phyloP scores from a whole-genome alignment of 2,888 invertebrate species.

The Morpho achilles region DNA sequence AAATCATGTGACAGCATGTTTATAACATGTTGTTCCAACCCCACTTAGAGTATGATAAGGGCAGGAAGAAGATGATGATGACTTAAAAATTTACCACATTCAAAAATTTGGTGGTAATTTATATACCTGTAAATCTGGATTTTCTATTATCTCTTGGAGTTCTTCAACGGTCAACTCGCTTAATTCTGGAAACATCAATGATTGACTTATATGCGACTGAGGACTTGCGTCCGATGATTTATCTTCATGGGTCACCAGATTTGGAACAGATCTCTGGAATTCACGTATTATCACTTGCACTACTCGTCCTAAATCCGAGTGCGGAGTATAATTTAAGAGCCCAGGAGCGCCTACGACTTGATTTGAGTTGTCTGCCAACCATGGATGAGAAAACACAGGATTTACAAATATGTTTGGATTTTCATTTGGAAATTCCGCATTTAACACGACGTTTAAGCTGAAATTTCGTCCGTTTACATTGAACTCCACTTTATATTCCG shows the following conservation, averaged over 20 bases:
- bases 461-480: constrained; percentile 82
- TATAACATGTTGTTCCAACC: no score
- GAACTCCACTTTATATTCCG: constrained; percentile 86
- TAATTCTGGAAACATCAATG: constrained; percentile 59
- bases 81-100: no score
- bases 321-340: constrained; percentile 85
- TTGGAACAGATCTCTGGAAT: constrained; percentile 79
- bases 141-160: constrained; percentile 83
- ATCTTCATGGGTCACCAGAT: constrained; percentile 66
- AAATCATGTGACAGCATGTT: no score
- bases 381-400: constrained; percentile 84
- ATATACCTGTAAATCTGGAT: constrained; percentile 81
- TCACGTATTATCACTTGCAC: constrained; percentile 90
- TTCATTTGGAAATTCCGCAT: constrained; percentile 86
- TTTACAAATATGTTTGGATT: constrained; percentile 84
- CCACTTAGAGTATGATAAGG: no score
- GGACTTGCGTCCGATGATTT: constrained; percentile 53
- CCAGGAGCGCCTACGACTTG: constrained; percentile 87
- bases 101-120: neutral
- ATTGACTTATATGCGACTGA: constrained; percentile 46
- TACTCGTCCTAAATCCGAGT: constrained; percentile 86
- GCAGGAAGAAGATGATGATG: no score
- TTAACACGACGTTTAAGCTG: constrained; percentile 82
- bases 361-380: constrained; percentile 83
- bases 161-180: constrained; percentile 77